phyloP scores from a whole-genome alignment of 2,797 vertebrate species.

The Enteromius anoplus region DNA sequence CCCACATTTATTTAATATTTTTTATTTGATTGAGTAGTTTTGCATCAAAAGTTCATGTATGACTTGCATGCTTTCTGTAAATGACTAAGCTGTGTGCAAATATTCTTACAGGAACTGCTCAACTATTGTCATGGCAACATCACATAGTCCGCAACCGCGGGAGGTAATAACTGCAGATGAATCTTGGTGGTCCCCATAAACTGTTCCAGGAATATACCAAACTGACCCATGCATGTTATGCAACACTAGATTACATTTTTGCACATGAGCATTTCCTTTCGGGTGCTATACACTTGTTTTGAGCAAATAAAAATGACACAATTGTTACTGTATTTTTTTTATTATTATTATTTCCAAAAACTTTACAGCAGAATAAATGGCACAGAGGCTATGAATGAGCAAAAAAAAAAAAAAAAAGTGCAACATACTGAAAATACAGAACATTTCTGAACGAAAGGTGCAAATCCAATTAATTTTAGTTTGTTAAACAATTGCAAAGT shows the following conservation, averaged over 20 bases:
- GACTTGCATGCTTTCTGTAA: conserved; percentile 23
- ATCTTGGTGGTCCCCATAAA: conserved; percentile 40
- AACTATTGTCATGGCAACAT: conserved; percentile 45
- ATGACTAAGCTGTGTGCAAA: conserved; percentile 14
- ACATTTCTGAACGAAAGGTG: neutral
- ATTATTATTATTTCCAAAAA: conserved; percentile 29
- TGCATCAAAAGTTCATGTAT: neutral
- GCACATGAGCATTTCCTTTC: neutral
- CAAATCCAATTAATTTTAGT: conserved; percentile 12
- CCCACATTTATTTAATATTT: neutral
- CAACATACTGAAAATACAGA: conserved; percentile 20
- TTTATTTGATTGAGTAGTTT: neutral
- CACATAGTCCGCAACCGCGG: conserved; percentile 32
- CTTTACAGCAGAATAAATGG: conserved; percentile 43
- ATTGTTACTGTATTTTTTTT: neutral
- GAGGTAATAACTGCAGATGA: conserved; percentile 47
- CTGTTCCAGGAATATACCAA: conserved; percentile 47
- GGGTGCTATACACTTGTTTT: neutral
- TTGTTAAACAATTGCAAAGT: neutral
- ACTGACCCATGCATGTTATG: conserved; percentile 41
- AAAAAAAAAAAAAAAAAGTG: conserved; percentile 31
- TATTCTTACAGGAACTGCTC: conserved; percentile 37
- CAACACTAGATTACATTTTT: conserved; percentile 11
- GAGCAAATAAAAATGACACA: neutral
- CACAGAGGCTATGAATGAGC: conserved; percentile 21